Evolutionary conservation across 2,113 vertebrate species (phyloP).

Genomic region (Nyctibius bracteatus): DNA sequence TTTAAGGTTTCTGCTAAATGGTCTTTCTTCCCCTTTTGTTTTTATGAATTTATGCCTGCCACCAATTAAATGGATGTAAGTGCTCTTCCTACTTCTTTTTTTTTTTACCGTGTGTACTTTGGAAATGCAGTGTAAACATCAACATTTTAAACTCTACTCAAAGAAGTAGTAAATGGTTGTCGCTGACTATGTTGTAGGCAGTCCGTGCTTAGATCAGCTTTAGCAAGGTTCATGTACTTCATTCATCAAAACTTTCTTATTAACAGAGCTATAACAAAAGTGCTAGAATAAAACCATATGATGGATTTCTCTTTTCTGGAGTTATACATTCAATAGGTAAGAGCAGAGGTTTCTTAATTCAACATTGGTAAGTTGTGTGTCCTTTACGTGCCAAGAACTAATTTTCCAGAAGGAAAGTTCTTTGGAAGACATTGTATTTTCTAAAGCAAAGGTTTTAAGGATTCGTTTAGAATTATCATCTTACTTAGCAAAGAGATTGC

Average conservation of each 20-base stretch:
- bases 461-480: not conserved
- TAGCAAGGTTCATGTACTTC: conserved; percentile 43
- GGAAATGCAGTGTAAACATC: conserved; percentile 56
- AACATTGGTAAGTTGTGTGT: not conserved
- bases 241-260: conserved; percentile 37
- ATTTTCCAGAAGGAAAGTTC: not conserved
- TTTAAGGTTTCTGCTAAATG: conserved; percentile 66
- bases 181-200: conserved; percentile 26
- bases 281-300: conserved; percentile 56
- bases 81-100: conserved; percentile 48
- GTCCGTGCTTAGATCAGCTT: conserved; percentile 33
- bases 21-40: conserved; percentile 52
- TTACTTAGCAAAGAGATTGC: not conserved
- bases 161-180: conserved; percentile 28
- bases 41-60: conserved; percentile 59
- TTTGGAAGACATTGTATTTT: not conserved
- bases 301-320: conserved; percentile 34
- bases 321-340: conserved; percentile 40
- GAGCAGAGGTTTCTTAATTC: not conserved
- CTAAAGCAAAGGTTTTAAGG: not conserved
- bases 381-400: not conserved
- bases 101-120: conserved; percentile 10
- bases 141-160: conserved; percentile 34
- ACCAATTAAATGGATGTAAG: conserved; percentile 71
- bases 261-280: conserved; percentile 37